Base-by-base conservation (phyloP, 2,888 invertebrate genomes). In the Aspidiotus destructor region DNA sequence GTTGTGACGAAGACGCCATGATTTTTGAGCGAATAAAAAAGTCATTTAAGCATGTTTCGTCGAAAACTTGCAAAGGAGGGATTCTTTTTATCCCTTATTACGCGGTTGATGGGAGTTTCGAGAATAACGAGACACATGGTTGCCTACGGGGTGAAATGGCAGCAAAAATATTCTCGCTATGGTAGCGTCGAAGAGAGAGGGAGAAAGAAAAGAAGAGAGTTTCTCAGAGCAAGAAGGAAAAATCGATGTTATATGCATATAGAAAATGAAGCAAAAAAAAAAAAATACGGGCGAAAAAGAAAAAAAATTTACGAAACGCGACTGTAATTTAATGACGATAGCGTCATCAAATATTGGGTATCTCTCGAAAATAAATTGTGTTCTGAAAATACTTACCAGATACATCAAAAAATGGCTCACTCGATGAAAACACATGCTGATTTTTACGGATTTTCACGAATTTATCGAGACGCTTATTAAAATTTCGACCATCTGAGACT, bases 31-130 rank as follows among this genome's bases (percentile, higher is more conserved):
- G 67, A 58, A 67, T 67, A 67, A 67, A 67, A 60, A 67, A 67
- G 67, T 67, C 67, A 67, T 67, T 67, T 67, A 67, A 67, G 67
- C 67, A 60, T 67, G 67, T 67, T 67, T 67, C 67, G 67, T 48
- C 44, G 44, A 60, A 67, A 60, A 67, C 48, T 42, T 44, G 58
- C 40, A 60, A 67, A 67, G 67, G 67, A 67, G 67, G 67, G 67
- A 67, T 58, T 28, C 17, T 55, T 55, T 58, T 67, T 58, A 67
- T 67, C 67, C 67, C 67, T 67, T 67, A 67, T 67, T 67, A 67
- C 67, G 67, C 67, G 67, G 67, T 67, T 67, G 67, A 67, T 67
- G 67, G 67, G 67, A 67, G 67, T 67, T 67, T 67, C 60, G 67
- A 44, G 67, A 67, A 67, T 67, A 67, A 67, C 67, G 67, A 67